Conservation (phyloP, 2,113 vertebrate species). For the Nymphicus hollandicus region DNA sequence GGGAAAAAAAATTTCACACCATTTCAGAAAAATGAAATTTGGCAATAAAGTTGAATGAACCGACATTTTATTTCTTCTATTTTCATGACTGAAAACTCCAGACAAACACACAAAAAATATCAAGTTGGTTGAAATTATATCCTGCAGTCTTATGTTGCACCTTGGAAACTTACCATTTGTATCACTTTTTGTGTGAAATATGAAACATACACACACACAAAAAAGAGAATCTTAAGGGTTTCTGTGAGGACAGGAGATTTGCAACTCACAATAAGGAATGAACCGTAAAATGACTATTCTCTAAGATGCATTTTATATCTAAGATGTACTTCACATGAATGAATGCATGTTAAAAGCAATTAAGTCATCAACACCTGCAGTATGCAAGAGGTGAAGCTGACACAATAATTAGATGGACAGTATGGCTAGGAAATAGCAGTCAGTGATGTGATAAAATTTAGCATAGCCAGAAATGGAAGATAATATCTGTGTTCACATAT, state of each 20-base stretch:
- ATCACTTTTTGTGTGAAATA: background rate
- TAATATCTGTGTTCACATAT: background rate
- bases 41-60: background rate
- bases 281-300: background rate
- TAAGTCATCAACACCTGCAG: background rate
- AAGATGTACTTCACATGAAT: background rate
- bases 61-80: background rate
- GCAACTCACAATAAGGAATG: background rate
- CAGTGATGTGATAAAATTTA: background rate
- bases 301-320: background rate
- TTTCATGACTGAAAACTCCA: background rate
- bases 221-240: background rate
- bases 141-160: background rate
- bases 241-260: background rate
- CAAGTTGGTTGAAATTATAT: background rate
- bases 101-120: background rate
- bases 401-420: background rate
- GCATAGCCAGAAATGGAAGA: background rate
- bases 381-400: background rate
- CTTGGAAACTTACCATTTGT: background rate
- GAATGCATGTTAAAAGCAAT: accelerated
- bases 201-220: background rate
- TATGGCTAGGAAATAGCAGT: background rate
- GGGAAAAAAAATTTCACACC: background rate
- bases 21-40: background rate